Evolutionary conservation across 2,797 vertebrate species (phyloP).

Genomic region (Ptychadena robeensis): DNA sequence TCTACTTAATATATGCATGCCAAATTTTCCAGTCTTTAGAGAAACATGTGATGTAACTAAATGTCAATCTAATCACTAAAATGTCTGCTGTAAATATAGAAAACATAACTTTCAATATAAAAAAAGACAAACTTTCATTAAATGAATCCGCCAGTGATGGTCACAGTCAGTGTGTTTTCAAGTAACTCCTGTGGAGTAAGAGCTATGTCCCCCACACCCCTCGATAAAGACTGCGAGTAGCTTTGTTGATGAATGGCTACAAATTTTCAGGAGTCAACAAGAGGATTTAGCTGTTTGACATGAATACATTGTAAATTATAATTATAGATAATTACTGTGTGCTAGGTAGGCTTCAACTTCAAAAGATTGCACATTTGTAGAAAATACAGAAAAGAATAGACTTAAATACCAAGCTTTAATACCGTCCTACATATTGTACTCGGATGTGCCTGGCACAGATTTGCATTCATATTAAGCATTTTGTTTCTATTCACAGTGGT

Average conservation of each 20-base stretch:
- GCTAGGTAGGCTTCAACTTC: neutral
- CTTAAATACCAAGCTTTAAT: neutral
- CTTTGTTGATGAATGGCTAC: too few relatives aligned
- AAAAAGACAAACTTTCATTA: neutral
- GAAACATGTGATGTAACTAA: too few relatives aligned
- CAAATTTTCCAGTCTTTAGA: too few relatives aligned
- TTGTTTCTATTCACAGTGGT: neutral
- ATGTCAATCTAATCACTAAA: too few relatives aligned
- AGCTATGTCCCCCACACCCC: too few relatives aligned
- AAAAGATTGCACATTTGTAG: neutral
- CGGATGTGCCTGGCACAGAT: neutral
- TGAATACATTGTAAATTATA: neutral
- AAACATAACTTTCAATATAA: neutral
- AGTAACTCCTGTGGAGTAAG: too few relatives aligned
- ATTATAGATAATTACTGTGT: neutral
- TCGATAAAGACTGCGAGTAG: too few relatives aligned
- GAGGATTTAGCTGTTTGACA: neutral
- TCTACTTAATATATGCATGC: too few relatives aligned
- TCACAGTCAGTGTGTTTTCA: too few relatives aligned
- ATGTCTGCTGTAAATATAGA: too few relatives aligned
- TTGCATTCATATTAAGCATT: neutral
- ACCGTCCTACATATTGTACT: neutral
- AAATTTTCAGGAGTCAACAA: too few relatives aligned
- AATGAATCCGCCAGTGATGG: too few relatives aligned
- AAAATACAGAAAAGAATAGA: neutral